These are phyloP conservation scores for Dicyrtomina minuta DNA, from an alignment of 2,888 invertebrate genomes.

Conservation along the genomic window DNA sequence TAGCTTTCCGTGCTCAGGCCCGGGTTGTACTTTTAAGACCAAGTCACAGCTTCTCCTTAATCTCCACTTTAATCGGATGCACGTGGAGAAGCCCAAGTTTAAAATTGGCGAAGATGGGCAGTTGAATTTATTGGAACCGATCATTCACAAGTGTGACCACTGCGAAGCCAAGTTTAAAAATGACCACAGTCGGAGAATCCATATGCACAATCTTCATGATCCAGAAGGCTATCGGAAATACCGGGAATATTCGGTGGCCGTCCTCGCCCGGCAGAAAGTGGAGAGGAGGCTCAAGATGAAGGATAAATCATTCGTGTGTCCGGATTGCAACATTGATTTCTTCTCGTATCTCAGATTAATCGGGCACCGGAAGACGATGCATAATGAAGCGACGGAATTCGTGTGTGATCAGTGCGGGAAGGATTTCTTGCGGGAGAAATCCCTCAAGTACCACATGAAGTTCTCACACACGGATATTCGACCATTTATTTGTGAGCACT, in stretches of 20 bases:
- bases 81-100: background rate
- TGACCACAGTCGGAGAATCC: background rate
- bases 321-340: conserved; percentile 8
- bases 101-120: too few species aligned
- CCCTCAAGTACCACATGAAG: conserved; percentile 6
- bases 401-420: conserved; percentile 24
- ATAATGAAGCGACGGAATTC: background rate
- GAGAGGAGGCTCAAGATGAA: background rate
- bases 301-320: conserved; percentile 5
- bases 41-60: background rate
- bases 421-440: background rate
- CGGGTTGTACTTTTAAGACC: background rate
- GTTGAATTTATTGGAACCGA: too few species aligned
- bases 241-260: background rate
- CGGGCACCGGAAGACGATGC: background rate
- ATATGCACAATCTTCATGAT: conserved; percentile 8
- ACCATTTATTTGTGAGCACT: conserved; percentile 22
- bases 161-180: background rate
- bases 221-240: background rate
- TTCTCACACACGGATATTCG: conserved; percentile 3
- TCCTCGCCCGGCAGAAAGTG: background rate
- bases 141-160: background rate
- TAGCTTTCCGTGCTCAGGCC: background rate
- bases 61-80: conserved; percentile 9
- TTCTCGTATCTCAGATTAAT: background rate